phyloP scores from a whole-genome alignment of 2,113 vertebrate genomes.

The Tetrax tetrax region DNA sequence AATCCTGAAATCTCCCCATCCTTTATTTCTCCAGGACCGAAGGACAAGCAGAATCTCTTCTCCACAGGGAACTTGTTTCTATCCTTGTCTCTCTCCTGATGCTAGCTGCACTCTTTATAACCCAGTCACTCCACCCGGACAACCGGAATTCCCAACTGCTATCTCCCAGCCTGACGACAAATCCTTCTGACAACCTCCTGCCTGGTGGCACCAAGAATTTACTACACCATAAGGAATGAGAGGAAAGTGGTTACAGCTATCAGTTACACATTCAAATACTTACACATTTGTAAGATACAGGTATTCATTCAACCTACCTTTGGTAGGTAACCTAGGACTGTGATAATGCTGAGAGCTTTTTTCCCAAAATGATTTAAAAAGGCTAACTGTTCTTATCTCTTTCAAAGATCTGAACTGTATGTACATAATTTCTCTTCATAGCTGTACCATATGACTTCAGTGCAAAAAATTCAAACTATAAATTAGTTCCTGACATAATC shows the following conservation, averaged over 20 bases:
- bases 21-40: neutral
- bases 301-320: neutral
- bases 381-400: neutral
- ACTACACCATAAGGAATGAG: neutral
- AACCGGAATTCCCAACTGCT: neutral
- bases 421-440: neutral
- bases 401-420: neutral
- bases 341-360: neutral
- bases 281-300: neutral
- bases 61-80: neutral
- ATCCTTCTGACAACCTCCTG: neutral
- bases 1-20: neutral
- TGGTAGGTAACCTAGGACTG: neutral
- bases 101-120: neutral
- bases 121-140: neutral
- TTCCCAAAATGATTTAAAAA: neutral
- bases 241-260: neutral
- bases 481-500: neutral
- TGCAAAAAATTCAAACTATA: neutral
- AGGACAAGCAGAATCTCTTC: neutral
- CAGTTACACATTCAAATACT: neutral
- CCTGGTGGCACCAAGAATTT: neutral
- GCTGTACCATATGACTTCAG: neutral
- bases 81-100: neutral
- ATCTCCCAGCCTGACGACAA: neutral